Base-by-base conservation (phyloP, 2,797 vertebrate genomes). In the Lutjanus argentimaculatus region DNA sequence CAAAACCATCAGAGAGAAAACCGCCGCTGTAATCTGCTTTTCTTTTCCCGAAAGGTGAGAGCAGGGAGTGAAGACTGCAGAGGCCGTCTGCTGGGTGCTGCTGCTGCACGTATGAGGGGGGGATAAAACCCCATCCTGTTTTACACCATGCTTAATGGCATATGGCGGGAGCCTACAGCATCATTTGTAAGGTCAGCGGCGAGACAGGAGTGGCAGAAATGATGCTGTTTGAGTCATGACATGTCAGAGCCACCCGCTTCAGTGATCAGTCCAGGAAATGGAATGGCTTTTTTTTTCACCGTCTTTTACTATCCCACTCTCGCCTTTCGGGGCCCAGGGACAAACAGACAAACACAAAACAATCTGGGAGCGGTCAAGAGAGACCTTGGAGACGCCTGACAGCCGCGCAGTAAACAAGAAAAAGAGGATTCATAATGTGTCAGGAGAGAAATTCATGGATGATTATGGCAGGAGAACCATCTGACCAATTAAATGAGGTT, bases 191-290 rank as follows among this genome's bases (percentile, higher is more conserved):
- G 94, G 90, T 93, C 91, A 91, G 93, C 78, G 80, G 85, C 90
- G 64, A 93, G 95, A 93, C 93, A 93, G 93, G 81, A 89, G 90
- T 91, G 93, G 94, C 93, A 95, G 94, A 95, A 95, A 95, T 93
- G 94, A 95, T 94, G 95, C 93, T 55, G 91, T 91, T 95, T 96
- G 95, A 96, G 91, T 96, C 95, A 96, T 95, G 94, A 92, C 94
- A 88, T 96, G 95, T 94, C 95, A 95, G 86, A 89, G 91, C 85
- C 85, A 80, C 89, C 92, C 83, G 93, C 95, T 81, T 86, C 90
- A 91, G 94, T 90, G 91, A 96, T 96, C 95, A 94, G 92, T 96
- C 93, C 94, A 93, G 89, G 91, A 94, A 95, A 95, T 95, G 90
- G 94, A 96, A 95, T 91, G 86, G 86, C 89, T 89, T 88, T 91